Evolutionary conservation across 2,797 vertebrate species (phyloP).

Genomic region (Lagodon rhomboides): DNA sequence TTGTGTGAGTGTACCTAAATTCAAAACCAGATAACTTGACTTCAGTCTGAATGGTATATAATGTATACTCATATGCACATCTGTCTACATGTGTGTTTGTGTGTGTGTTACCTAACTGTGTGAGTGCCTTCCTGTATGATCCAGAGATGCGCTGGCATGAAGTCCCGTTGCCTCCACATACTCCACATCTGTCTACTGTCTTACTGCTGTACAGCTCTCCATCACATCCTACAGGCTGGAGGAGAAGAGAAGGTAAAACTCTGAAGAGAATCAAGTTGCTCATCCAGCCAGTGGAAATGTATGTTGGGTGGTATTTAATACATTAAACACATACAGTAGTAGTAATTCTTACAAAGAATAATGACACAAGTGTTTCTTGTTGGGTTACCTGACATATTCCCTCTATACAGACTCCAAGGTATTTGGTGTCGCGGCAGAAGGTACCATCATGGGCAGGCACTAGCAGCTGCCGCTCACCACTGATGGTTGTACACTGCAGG

Average conservation of each 20-base stretch:
- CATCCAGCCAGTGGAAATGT: background rate
- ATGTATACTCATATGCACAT: background rate
- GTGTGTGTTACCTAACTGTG: slow-evolving; percentile 89
- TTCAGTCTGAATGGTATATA: background rate
- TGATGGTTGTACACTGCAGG: slow-evolving; percentile 91
- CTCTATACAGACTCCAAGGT: slow-evolving; percentile 91
- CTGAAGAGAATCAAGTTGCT: background rate
- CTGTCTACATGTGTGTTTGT: slow-evolving; percentile 53
- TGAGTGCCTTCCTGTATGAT: slow-evolving; percentile 91
- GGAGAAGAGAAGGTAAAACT: slow-evolving; percentile 15
- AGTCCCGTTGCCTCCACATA: slow-evolving; percentile 91
- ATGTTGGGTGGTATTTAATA: background rate
- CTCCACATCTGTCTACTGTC: slow-evolving; percentile 90
- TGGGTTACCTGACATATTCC: slow-evolving; percentile 91
- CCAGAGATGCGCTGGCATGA: slow-evolving; percentile 92
- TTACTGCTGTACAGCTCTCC: slow-evolving; percentile 90
- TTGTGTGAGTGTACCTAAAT: background rate
- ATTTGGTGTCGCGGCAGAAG: slow-evolving; percentile 88
- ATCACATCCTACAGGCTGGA: slow-evolving; percentile 92
- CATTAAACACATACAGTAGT: background rate
- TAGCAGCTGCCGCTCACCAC: slow-evolving; percentile 91
- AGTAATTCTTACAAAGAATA: background rate
- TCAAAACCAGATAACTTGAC: background rate
- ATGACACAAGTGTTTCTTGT: background rate
- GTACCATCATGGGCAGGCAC: slow-evolving; percentile 92